Evolutionary conservation across 2,113 vertebrate species (phyloP).

Genomic region (Asarcornis scutulata): DNA sequence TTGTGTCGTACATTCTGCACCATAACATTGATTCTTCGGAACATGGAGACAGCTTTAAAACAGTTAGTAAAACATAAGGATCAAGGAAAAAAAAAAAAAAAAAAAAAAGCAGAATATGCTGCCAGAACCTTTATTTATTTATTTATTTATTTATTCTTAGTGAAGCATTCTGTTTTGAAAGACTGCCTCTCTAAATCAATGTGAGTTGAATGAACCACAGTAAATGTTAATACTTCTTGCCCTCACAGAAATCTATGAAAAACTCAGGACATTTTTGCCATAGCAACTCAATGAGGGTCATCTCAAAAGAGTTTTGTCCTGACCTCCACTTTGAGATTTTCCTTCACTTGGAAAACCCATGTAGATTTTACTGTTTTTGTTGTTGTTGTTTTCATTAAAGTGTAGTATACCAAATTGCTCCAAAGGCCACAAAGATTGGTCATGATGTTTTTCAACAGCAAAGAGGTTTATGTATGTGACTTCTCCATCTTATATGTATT

Average conservation of each 20-base stretch:
- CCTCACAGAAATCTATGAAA: background rate
- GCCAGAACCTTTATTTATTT: background rate
- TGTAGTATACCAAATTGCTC: background rate
- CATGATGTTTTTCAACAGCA: background rate
- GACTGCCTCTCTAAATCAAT: too few species aligned
- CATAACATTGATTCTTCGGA: background rate
- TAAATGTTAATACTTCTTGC: background rate
- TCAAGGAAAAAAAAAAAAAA: too few species aligned
- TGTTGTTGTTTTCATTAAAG: background rate
- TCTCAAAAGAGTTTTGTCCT: background rate
- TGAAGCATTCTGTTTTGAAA: background rate
- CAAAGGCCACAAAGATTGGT: background rate
- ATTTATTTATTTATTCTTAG: background rate
- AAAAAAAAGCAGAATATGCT: background rate
- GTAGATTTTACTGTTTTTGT: background rate
- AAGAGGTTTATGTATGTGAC: background rate
- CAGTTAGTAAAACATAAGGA: background rate
- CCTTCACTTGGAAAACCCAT: background rate
- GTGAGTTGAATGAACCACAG: background rate
- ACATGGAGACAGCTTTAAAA: background rate
- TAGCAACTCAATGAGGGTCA: background rate
- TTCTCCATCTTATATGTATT: background rate
- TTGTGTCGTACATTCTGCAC: background rate
- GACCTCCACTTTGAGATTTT: background rate
- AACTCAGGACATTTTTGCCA: background rate